Percentiles rank a stretch among this genome's conserved stretches.
These are phyloP conservation scores for Coleophora deauratella DNA, from an alignment of 2,888 invertebrate species.

Conservation along the genomic window DNA sequence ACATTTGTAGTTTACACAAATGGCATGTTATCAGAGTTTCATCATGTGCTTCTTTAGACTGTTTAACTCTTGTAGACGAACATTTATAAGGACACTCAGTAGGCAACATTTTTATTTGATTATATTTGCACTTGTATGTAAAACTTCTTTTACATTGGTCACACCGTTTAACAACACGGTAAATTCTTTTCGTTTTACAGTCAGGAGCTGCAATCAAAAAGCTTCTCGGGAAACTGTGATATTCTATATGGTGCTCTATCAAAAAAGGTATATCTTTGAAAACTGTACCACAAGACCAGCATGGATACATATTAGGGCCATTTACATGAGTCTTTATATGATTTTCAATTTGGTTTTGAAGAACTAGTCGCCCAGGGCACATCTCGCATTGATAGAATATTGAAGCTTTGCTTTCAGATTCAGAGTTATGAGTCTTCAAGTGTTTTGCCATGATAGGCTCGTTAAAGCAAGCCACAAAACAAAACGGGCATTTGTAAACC, in stretches of 20 bases:
- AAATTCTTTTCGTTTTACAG: constrained; percentile 21
- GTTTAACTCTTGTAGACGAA: constrained; percentile 19
- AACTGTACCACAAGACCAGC: constrained; percentile 44
- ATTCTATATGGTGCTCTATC: constrained; percentile 36
- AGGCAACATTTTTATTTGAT: constrained; percentile 41
- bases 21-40: constrained; percentile 31
- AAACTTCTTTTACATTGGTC: constrained; percentile 47
- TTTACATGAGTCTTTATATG: constrained; percentile 43
- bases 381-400: constrained; percentile 51
- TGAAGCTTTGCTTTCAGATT: constrained; percentile 21
- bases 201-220: constrained; percentile 8
- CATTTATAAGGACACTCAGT: constrained; percentile 54
- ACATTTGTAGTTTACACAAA: constrained; percentile 40
- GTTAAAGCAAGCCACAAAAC: constrained; percentile 53
- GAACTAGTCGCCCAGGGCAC: constrained; percentile 50
- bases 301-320: constrained; percentile 36
- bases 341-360: constrained; percentile 38
- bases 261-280: constrained; percentile 32
- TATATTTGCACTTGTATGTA: constrained; percentile 45
- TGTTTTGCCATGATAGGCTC: constrained; percentile 49
- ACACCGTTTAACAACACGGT: constrained; percentile 47
- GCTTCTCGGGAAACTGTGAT: constrained; percentile 25
- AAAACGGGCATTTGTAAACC: constrained; percentile 55
- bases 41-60: constrained; percentile 10
- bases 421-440: constrained; percentile 24